Evolutionary conservation across 2,113 vertebrate species (phyloP).

Genomic region (Siniperca chuatsi): DNA sequence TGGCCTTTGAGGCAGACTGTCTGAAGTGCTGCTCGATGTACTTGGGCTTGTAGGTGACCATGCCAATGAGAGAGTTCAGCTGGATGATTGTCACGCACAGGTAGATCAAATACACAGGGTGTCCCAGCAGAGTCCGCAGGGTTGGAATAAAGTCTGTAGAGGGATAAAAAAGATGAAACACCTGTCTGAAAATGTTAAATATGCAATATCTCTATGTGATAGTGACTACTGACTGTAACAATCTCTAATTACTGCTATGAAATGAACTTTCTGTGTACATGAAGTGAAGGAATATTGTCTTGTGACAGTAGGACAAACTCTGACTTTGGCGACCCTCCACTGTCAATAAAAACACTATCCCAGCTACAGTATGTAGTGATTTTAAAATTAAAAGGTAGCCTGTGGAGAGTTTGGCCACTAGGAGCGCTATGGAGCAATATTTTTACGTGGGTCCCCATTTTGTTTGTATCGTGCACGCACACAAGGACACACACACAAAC

Average conservation of each 20-base stretch:
- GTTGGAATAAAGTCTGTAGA: conserved; percentile 88
- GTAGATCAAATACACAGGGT: conserved; percentile 85
- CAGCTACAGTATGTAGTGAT: not conserved
- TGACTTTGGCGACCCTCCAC: not conserved
- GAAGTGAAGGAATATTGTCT: not conserved
- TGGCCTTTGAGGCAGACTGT: conserved; percentile 87
- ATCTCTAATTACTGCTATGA: not conserved
- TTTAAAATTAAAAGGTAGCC: not conserved
- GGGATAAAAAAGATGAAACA: not conserved
- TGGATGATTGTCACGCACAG: conserved; percentile 84
- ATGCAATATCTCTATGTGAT: not conserved
- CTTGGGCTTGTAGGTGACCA: conserved; percentile 90
- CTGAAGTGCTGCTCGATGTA: conserved; percentile 94
- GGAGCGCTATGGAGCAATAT: not conserved
- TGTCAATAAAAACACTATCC: conserved; percentile 1
- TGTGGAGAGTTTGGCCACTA: not conserved
- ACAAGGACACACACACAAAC: too few relatives aligned
- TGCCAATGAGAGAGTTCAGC: conserved; percentile 85
- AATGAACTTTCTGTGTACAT: too few relatives aligned
- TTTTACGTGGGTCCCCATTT: not conserved
- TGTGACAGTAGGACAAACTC: not conserved
- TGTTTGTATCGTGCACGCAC: not conserved
- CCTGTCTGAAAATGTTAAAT: not conserved
- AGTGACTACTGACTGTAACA: not conserved
- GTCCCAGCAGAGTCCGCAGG: conserved; percentile 86